phyloP scores from a whole-genome alignment of 64 coral and sea anemone species.

The Dendrophyllia cribrosa region DNA sequence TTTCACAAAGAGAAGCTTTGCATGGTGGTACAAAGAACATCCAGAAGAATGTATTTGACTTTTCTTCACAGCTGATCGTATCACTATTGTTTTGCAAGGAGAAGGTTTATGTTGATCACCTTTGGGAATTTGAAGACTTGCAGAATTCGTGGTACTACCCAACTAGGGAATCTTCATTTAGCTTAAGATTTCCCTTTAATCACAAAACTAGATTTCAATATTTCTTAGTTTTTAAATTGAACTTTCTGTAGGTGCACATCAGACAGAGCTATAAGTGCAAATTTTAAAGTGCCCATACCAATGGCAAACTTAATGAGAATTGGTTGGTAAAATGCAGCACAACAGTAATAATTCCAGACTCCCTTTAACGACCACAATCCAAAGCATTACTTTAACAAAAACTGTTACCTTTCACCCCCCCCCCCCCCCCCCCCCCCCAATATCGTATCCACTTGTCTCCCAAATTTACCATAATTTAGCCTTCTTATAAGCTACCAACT shows the following conservation, averaged over 20 bases:
- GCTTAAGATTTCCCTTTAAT: background rate
- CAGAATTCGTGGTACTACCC: background rate
- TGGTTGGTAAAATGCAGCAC: too few species aligned
- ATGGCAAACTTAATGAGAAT: too few species aligned
- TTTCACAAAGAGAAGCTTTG: background rate
- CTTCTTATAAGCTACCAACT: too few species aligned
- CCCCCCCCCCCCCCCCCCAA: background rate
- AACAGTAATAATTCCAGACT: too few species aligned
- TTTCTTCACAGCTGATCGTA: background rate
- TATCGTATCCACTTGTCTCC: too few species aligned
- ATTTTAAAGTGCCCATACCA: too few species aligned
- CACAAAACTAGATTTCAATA: background rate
- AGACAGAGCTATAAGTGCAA: background rate
- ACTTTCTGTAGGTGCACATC: background rate
- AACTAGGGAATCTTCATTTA: background rate
- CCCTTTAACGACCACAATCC: too few species aligned
- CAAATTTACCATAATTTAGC: too few species aligned
- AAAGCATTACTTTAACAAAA: too few species aligned
- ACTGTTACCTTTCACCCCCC: background rate
- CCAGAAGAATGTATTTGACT: background rate
- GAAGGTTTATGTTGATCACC: background rate
- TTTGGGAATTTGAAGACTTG: background rate
- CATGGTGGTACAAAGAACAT: background rate
- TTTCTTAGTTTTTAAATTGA: background rate
- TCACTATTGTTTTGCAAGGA: background rate